phyloP scores from a whole-genome alignment of 1,140 invertebrate genomes.

The Drosophila ficusphila region DNA sequence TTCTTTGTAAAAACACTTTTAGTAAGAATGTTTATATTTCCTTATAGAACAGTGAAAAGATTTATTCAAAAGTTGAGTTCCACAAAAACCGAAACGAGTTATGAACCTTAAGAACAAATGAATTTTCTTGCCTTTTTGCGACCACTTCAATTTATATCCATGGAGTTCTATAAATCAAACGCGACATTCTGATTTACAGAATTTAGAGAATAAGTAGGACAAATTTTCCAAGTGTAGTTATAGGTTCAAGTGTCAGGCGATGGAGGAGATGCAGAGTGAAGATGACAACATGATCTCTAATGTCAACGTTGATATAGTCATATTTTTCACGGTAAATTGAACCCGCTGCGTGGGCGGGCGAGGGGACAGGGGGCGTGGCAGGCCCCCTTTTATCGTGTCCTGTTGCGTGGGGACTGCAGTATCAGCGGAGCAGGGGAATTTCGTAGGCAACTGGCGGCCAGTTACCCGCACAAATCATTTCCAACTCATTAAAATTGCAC shows the following conservation, averaged over 20 bases:
- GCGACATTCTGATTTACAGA: neutral
- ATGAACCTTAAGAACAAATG: too few relatives aligned
- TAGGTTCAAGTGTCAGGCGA: neutral
- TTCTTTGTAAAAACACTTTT: too few relatives aligned
- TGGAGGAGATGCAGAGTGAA: conserved; percentile 34
- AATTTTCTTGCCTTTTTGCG: too few relatives aligned
- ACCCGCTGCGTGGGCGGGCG: conserved; percentile 8
- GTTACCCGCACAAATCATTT: conserved; percentile 79
- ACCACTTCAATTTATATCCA: too few relatives aligned
- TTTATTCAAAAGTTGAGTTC: too few relatives aligned
- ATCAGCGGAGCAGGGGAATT: conserved; percentile 8
- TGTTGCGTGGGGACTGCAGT: conserved; percentile 50
- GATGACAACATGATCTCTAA: conserved; percentile 77
- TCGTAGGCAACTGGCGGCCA: conserved; percentile 36
- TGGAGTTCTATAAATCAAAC: too few relatives aligned
- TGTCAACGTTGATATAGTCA: conserved; percentile 75
- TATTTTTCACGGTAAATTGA: conserved; percentile 71
- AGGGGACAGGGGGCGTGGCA: conserved; percentile 1
- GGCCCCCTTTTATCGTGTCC: conserved; percentile 11
- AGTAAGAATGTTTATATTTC: too few relatives aligned
- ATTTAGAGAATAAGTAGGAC: neutral
- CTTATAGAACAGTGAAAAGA: too few relatives aligned
- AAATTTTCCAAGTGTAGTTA: neutral
- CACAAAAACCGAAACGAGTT: too few relatives aligned
- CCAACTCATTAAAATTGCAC: conserved; percentile 82